Conservation (phyloP, 1,140 invertebrate genomes). For the Drosophila tristis region DNA sequence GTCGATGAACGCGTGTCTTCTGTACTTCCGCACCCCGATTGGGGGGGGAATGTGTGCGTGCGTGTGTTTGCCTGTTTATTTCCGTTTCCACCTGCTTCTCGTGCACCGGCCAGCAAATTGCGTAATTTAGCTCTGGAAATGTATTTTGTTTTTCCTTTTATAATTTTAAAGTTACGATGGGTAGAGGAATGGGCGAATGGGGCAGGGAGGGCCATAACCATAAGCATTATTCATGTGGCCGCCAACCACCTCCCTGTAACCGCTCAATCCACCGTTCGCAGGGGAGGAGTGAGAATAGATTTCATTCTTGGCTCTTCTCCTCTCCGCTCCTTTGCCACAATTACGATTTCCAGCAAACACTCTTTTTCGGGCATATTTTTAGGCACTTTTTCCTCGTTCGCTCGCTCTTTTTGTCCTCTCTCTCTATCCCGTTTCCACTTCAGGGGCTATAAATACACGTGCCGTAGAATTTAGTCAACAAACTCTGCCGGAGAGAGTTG, state of each 20-base stretch:
- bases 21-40: slow-evolving; percentile 12
- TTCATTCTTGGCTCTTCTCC: slow-evolving; percentile 22
- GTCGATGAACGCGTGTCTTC: slow-evolving; percentile 49
- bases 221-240: slow-evolving; percentile 53
- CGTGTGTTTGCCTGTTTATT: slow-evolving; percentile 52
- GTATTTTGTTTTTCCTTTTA: slow-evolving; percentile 39
- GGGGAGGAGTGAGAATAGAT: slow-evolving; percentile 14
- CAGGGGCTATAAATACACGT: slow-evolving; percentile 58
- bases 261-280: slow-evolving; percentile 24
- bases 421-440: neutral
- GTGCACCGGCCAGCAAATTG: slow-evolving; percentile 50
- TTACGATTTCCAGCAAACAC: neutral
- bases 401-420: no score
- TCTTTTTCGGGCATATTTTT: slow-evolving; percentile 52
- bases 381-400: slow-evolving; percentile 16
- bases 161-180: slow-evolving; percentile 37
- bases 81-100: slow-evolving; percentile 41
- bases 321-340: no score
- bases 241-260: slow-evolving; percentile 14
- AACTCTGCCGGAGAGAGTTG: neutral
- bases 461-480: slow-evolving; percentile 13
- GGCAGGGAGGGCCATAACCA: slow-evolving; percentile 32
- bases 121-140: slow-evolving; percentile 59
- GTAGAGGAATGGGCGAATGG: neutral
- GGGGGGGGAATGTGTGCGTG: slow-evolving; percentile 10